These are phyloP conservation scores for Mormyrus proboscirostris DNA, from an alignment of 2,797 vertebrate genomes.

Conservation along the genomic window DNA sequence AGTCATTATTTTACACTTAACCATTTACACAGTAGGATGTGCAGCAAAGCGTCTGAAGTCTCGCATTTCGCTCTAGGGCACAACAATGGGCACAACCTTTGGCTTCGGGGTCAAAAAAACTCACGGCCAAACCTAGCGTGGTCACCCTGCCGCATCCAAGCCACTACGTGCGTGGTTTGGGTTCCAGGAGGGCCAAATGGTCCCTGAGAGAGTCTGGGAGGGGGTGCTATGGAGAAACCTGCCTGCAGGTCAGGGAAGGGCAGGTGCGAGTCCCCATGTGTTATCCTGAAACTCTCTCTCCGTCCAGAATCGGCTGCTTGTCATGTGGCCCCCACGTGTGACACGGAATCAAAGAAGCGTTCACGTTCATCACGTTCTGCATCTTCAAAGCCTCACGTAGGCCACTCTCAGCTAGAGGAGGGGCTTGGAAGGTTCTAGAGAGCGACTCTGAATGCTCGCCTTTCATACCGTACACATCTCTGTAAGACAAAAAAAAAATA, in stretches of 20 bases:
- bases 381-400: background rate
- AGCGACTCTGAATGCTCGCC: background rate
- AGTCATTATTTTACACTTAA: background rate
- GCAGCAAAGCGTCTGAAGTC: background rate
- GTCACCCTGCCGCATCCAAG: background rate
- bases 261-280: background rate
- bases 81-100: background rate
- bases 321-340: background rate
- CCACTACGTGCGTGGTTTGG: background rate
- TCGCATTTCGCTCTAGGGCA: background rate
- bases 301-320: background rate
- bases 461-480: background rate
- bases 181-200: background rate
- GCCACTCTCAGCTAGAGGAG: background rate
- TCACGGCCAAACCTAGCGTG: background rate
- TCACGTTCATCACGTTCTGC: background rate
- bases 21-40: background rate
- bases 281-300: background rate
- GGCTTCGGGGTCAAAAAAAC: background rate
- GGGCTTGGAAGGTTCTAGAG: slow-evolving; percentile 6
- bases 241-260: background rate
- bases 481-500: background rate
- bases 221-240: background rate
- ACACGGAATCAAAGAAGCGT: background rate
- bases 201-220: background rate